Conservation (phyloP, 2,797 vertebrate genomes). For the Discoglossus pictus region DNA sequence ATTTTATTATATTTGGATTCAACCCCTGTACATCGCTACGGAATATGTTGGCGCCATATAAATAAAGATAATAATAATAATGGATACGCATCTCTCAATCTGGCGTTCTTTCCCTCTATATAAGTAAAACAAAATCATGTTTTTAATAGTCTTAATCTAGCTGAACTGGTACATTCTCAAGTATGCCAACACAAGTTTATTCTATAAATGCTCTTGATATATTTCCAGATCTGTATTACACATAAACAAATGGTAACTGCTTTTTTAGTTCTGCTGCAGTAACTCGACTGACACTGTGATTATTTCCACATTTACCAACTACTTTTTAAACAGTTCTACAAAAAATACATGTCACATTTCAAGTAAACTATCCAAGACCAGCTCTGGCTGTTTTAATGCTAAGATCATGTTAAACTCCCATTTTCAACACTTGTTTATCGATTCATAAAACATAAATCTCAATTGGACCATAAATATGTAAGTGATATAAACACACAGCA, state of each 20-base stretch:
- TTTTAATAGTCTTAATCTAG: too few species aligned
- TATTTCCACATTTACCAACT: conserved; percentile 32
- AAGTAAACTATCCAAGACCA: conserved; percentile 15
- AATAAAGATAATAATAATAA: too few species aligned
- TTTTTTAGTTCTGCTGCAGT: conserved; percentile 4
- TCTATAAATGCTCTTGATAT: not conserved
- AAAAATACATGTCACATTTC: conserved; percentile 38
- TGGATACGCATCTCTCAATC: too few species aligned
- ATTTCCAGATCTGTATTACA: not conserved
- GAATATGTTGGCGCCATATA: too few species aligned
- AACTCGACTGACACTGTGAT: conserved; percentile 6
- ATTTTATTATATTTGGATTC: too few species aligned
- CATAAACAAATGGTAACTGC: conserved; percentile 4
- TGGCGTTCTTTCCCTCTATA: too few species aligned
- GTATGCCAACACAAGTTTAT: too few species aligned
- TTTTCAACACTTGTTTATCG: conserved; percentile 47
- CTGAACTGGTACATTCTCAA: too few species aligned
- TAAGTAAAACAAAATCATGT: too few species aligned
- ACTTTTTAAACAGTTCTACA: conserved; percentile 7
- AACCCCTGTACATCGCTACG: too few species aligned
- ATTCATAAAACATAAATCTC: conserved; percentile 45
- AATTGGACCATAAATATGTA: conserved; percentile 39
- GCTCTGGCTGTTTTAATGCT: conserved; percentile 32
- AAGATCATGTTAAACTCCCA: conserved; percentile 37
- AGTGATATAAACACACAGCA: conserved; percentile 39